phyloP scores from a whole-genome alignment of 2,113 vertebrate genomes.

The Microtus montanus region DNA sequence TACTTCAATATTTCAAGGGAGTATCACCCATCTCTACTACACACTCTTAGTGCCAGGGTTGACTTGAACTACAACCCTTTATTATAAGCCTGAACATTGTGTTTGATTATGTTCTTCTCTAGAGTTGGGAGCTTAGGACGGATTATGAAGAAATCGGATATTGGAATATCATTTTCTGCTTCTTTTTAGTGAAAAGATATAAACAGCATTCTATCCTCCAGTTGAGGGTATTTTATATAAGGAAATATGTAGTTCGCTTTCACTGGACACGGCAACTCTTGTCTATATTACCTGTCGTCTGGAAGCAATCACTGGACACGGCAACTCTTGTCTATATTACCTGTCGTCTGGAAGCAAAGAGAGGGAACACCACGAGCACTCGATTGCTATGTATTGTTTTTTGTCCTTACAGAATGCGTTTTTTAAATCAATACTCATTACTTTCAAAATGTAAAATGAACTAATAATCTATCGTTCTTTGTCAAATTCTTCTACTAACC shows the following conservation, averaged over 20 bases:
- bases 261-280: not conserved
- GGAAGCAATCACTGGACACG: too few species aligned
- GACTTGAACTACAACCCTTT: conserved; percentile 5
- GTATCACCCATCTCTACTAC: not conserved
- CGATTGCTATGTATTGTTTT: conserved; percentile 48
- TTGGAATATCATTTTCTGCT: not conserved
- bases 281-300: not conserved
- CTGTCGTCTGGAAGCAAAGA: not conserved
- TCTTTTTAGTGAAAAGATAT: not conserved
- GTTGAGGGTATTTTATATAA: not conserved
- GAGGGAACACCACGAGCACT: not conserved
- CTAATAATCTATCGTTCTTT: conserved; percentile 38
- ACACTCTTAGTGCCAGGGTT: not conserved
- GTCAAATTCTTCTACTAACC: not conserved
- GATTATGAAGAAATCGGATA: not conserved
- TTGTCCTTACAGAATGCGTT: not conserved
- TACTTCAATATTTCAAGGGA: not conserved
- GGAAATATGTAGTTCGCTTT: not conserved
- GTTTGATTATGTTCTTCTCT: conserved; percentile 10
- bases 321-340: not conserved
- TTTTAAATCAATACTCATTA: not conserved
- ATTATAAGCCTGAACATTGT: not conserved
- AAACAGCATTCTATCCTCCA: not conserved
- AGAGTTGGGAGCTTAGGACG: not conserved
- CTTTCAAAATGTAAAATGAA: conserved; percentile 24